Conservation (phyloP, 2,113 vertebrate genomes). For the Xiphophorus couchianus region DNA sequence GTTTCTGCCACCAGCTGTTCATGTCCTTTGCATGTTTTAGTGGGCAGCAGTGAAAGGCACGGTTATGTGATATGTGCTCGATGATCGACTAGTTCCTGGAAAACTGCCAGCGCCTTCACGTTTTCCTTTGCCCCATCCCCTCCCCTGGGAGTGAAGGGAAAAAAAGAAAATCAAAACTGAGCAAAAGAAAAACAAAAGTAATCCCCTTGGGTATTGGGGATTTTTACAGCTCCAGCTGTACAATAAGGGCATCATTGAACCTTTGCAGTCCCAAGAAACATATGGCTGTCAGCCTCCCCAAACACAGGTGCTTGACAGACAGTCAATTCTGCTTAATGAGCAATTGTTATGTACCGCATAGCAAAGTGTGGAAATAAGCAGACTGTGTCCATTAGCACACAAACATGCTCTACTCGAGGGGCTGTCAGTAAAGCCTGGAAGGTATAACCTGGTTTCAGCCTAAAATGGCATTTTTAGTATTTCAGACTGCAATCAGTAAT, state of each 20-base stretch:
- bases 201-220: slow-evolving; percentile 20
- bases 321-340: slow-evolving; percentile 61
- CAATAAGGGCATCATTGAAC: slow-evolving; percentile 54
- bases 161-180: not conserved
- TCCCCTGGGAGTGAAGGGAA: not conserved
- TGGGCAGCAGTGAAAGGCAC: slow-evolving; percentile 44
- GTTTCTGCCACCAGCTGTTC: slow-evolving; percentile 56
- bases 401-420: slow-evolving; percentile 9
- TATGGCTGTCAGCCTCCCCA: slow-evolving; percentile 22
- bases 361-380: slow-evolving; percentile 3
- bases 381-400: slow-evolving; percentile 23
- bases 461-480: not conserved
- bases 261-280: slow-evolving; percentile 21
- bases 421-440: slow-evolving; percentile 12
- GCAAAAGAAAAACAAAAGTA: not conserved
- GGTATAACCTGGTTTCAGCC: not conserved
- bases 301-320: slow-evolving; percentile 50
- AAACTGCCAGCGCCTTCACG: slow-evolving; percentile 31
- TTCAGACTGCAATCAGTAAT: slow-evolving; percentile 12
- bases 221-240: slow-evolving; percentile 30
- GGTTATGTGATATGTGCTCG: slow-evolving; percentile 45
- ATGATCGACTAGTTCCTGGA: slow-evolving; percentile 48
- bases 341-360: slow-evolving; percentile 36
- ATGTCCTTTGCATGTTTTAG: slow-evolving; percentile 56
- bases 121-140: not conserved